phyloP scores from a whole-genome alignment of 2,888 invertebrate genomes.

The Cordylochernes scorpioides region DNA sequence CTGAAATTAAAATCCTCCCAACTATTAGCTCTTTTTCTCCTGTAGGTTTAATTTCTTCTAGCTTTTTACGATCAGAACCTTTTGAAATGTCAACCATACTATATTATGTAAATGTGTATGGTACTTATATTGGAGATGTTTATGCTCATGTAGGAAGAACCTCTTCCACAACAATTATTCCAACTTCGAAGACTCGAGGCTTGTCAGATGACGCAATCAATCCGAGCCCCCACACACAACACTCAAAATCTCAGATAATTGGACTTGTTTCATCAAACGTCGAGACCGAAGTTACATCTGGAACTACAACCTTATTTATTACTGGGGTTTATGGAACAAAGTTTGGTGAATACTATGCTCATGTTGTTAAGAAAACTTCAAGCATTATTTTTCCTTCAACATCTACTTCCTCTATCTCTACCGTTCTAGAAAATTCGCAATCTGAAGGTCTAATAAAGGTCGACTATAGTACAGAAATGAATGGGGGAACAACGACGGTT shows the following conservation, averaged over 20 bases:
- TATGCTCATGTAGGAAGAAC: constrained; percentile 15
- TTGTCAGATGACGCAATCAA: no score
- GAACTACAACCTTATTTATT: constrained; percentile 10
- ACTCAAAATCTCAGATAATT: no score
- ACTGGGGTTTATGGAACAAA: constrained; percentile 13
- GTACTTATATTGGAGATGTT: constrained; percentile 14
- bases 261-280: constrained; percentile 12
- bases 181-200: no score
- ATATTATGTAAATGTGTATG: constrained; percentile 12
- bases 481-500: constrained; percentile 12
- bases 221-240: no score
- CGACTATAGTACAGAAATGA: constrained; percentile 10
- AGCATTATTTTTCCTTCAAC: constrained; percentile 6
- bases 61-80: no score
- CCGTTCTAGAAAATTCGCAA: background rate
- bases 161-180: constrained; percentile 23
- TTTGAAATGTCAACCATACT: constrained; percentile 9
- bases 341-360: constrained; percentile 14
- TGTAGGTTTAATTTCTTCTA: no score
- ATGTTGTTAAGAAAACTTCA: constrained; percentile 13
- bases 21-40: no score
- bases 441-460: constrained; percentile 9
- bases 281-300: constrained; percentile 9
- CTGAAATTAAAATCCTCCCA: no score
- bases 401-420: background rate